Evolutionary conservation across 2,113 vertebrate species (phyloP), one percentile per base, ranked within the genome.

Genomic region (Lasiurus borealis): DNA sequence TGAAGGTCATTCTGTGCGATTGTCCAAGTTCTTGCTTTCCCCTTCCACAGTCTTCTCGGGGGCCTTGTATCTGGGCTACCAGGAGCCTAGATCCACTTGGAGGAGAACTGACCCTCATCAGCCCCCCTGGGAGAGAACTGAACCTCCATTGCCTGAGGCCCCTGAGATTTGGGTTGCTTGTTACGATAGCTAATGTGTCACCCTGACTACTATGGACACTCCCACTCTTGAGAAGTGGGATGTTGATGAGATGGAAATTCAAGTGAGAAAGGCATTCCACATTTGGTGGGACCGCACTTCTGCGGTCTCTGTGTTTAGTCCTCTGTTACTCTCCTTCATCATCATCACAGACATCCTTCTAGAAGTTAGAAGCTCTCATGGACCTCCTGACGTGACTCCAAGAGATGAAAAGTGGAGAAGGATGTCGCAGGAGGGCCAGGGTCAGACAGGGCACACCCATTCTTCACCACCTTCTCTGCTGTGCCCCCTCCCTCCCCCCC

Each of bases 401-500:
- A 15, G 1, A 54, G 52, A 25, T n/a, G 9, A 82, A 34, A 40
- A 76, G 34, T 15, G 10, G 78, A 64, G 52, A 57, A 9, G 13
- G 34, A 21, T 40, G 34, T 66, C 52, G 48, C 13, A 31, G 36
- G 73, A 75, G 44, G 85, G 73, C 18, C 36, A 29, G 59, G 19
- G 46, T 73, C 16, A 21, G 54, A 62, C 44, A 12, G 1, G 18
- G 76, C 18, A 52, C 0, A 16, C 46, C n/a, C n/a, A 23, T 50
- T 64, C 50, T 10, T 36, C 21, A 23, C 34, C 10, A 0, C 0
- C 16, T 52, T 82, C 46, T 68, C 73, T 48, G 50, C 11, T 10
- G 71, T 1, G n/a, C 4, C 11, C 48, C 8, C 1, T 31, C 7
- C 14, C 3, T n/a, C n/a, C n/a, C n/a, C n/a, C n/a, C n/a, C n/a